Percentiles rank a stretch among this genome's conserved stretches.
phyloP scores from a whole-genome alignment of 2,888 invertebrate genomes.

The Machimus rusticus region DNA sequence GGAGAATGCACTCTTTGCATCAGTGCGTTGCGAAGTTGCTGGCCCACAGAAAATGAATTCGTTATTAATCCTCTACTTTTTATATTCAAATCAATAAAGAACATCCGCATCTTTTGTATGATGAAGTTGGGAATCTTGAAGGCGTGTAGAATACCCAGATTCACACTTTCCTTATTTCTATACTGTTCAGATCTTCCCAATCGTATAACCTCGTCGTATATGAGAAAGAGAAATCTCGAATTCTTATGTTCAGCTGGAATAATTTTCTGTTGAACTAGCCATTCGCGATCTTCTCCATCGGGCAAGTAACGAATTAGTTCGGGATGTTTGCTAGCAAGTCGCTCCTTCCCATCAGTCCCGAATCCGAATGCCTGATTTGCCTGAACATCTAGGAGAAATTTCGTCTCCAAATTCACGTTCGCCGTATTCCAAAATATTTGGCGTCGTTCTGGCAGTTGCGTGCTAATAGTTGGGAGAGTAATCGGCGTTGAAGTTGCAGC shows the following conservation, averaged over 20 bases:
- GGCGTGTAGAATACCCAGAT: slow-evolving; percentile 58
- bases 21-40: slow-evolving; percentile 59
- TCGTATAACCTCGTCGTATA: slow-evolving; percentile 69
- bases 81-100: slow-evolving; percentile 61
- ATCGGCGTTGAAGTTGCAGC: slow-evolving; percentile 47
- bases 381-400: slow-evolving; percentile 69
- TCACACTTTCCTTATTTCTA: slow-evolving; percentile 59
- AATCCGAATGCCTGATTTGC: slow-evolving; percentile 62
- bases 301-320: slow-evolving; percentile 72
- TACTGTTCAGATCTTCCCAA: slow-evolving; percentile 68
- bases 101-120: slow-evolving; percentile 68
- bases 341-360: slow-evolving; percentile 64
- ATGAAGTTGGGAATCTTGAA: slow-evolving; percentile 70
- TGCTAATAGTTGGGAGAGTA: not conserved
- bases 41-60: slow-evolving; percentile 56
- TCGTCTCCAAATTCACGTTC: slow-evolving; percentile 66
- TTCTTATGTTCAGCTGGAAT: slow-evolving; percentile 70
- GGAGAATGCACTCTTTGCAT: not conserved
- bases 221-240: slow-evolving; percentile 69
- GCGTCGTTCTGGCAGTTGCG: slow-evolving; percentile 52
- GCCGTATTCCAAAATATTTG: slow-evolving; percentile 68
- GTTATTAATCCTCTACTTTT: slow-evolving; percentile 61
- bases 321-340: slow-evolving; percentile 71
- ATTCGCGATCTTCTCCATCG: slow-evolving; percentile 71
- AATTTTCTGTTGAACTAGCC: slow-evolving; percentile 68